These are phyloP conservation scores for Pomphorhynchus laevis DNA, from an alignment of 1,140 invertebrate genomes.

Conservation along the genomic window DNA sequence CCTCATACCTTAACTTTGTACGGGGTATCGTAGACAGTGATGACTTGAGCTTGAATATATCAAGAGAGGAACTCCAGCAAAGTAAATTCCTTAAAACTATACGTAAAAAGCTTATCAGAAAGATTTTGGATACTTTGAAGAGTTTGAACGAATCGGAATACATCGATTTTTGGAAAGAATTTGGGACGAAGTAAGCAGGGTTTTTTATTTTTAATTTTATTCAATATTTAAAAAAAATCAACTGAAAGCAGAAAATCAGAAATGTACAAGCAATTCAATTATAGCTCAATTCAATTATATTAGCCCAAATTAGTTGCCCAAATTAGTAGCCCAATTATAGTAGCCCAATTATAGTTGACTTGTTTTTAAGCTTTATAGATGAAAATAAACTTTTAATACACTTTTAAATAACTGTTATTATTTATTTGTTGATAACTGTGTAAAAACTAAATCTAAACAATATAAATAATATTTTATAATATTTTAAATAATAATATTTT, in stretches of 20 bases:
- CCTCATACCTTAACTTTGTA: slow-evolving; percentile 71
- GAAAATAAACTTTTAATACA: no score
- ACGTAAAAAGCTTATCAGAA: slow-evolving; percentile 85
- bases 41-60: slow-evolving; percentile 86
- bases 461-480: no score
- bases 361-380: no score
- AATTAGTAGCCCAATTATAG: no score
- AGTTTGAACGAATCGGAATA: slow-evolving; percentile 64
- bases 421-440: no score
- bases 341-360: no score
- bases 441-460: no score
- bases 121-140: slow-evolving; percentile 86
- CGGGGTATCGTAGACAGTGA: slow-evolving; percentile 85
- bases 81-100: slow-evolving; percentile 94
- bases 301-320: no score
- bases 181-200: slow-evolving; percentile 47
- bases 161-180: slow-evolving; percentile 88
- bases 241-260: background rate
- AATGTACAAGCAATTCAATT: background rate
- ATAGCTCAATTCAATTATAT: background rate
- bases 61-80: slow-evolving; percentile 67
- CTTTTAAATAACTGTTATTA: no score
- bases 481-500: no score
- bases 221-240: background rate
- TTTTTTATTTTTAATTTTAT: background rate